Base-by-base conservation (phyloP, 1,140 invertebrate species). In the Bombus huntii region DNA sequence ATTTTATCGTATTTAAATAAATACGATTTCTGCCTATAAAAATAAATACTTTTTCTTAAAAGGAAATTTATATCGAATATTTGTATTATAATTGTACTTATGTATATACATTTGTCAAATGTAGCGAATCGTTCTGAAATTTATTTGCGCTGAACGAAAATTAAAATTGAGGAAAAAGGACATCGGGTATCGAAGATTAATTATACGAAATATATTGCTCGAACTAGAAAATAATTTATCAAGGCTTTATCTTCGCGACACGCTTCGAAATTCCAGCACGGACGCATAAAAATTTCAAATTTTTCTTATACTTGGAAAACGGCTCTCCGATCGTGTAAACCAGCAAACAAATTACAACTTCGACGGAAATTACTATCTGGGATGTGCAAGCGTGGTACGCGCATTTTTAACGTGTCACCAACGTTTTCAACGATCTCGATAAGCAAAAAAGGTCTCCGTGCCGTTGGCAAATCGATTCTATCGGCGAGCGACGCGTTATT, bases 401-500 rank as follows among this genome's bases (percentile, higher is more conserved):
- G 65, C 65, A 83, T 83, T 78, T 83, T 83, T 78, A 83, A 78
- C 62, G 65, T 78, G 74, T 83, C 82, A 78, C 53, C 82, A 70
- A 71, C 65, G 74, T 78, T 83, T 78, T 83, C 82, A 37, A 37
- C 44, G 47, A 59, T 70, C 47, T 13, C 47, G 82, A 83, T 77
- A 83, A 83, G 74, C 47, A 31, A 70, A 70, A 83, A 47, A 70
- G 44, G 34, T 57, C 31, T 15, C 74, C 47, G n/a, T 12, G 65
- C 62, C 44, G 65, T n/a, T 39, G 34, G 47, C 74, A 31, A 70
- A 83, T 83, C 82, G 74, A 78, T 83, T 83, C 13, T 34, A 75
- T 83, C n/a, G 59, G 39, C 42, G 39, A 53, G 47, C 81, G 57
- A 53, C n/a, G 39, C 74, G 74, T 83, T 71, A 70, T 83, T 83